Evolutionary conservation across 2,797 vertebrate species (phyloP), one percentile per base, ranked within the genome.

Genomic region (Rhinoraja longicauda): DNA sequence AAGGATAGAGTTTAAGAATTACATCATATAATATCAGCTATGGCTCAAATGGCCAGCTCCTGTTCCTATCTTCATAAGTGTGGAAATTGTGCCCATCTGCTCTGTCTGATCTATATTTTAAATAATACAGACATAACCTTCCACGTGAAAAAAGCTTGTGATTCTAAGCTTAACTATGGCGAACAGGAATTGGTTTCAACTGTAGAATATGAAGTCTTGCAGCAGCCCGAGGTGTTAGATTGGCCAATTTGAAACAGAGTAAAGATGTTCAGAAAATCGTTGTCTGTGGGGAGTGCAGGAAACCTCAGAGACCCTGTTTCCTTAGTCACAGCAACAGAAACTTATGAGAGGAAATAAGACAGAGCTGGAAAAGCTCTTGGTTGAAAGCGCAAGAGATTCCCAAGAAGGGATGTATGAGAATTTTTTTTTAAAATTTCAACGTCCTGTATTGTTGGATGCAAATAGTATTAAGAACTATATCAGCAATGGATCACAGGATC

Each of bases 151-250:
- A 84, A 59, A 59, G 53, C 26, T 29, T 82, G 79, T 77, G 45
- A 2, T 59, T 59, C 53, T 53, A 4, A n/a, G 24, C 26, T 15
- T 59, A 5, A 10, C 81, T 53, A 29, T 10, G 53, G 81, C 15
- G 81, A 84, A 84, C 24, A 59, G 53, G 53, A 84, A 84, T 84
- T 84, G 81, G 24, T 59, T 84, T 84, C 32, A 36, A 36, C 32
- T 78, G 77, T 81, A 59, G 81, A 84, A 59, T 59, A 53, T 84
- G 81, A 84, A 84, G 53, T 15, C 24, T 84, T 84, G 53, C 81
- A 84, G 81, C 79, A 84, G 53, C 53, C 59, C 81, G 81, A 53
- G 78, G 7, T 45, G 19, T 81, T 39, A 24, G 19, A 1, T 84
- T 84, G 26, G 81, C 26, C 81, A 84, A 84, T n/a, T 59, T 59